Percentiles rank a stretch among this genome's conserved stretches.
These are phyloP conservation scores for Scolopax rusticola DNA, from an alignment of 2,797 vertebrate species.

Conservation along the genomic window DNA sequence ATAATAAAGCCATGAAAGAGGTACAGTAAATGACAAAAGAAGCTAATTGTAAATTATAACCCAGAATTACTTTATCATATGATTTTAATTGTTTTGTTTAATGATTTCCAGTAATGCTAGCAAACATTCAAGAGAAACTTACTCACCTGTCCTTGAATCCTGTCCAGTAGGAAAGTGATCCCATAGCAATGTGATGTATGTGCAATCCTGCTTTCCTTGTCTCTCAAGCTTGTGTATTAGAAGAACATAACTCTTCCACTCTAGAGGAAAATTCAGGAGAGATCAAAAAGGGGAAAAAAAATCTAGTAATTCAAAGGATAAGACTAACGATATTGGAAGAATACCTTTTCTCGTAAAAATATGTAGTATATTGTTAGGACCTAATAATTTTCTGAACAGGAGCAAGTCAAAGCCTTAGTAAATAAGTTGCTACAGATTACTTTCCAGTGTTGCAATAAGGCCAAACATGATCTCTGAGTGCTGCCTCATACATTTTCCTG, in stretches of 20 bases:
- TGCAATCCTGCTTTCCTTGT: not conserved
- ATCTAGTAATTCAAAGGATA: not conserved
- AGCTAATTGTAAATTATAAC: not conserved
- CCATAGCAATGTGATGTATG: not conserved
- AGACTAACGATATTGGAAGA: not conserved
- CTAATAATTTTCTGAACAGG: not conserved
- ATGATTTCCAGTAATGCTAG: not conserved
- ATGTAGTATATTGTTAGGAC: not conserved
- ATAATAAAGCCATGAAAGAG: not conserved
- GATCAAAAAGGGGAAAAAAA: not conserved
- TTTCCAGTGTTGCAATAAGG: not conserved
- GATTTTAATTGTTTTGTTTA: not conserved
- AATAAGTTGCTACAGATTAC: not conserved
- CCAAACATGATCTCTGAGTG: not conserved
- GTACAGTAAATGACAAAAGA: not conserved
- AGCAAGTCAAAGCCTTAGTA: not conserved
- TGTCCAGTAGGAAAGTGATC: not conserved
- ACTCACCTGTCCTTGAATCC: not conserved
- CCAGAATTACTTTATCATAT: not conserved
- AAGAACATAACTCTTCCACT: not conserved
- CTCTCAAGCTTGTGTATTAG: not conserved
- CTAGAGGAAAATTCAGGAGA: not conserved
- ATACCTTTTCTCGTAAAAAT: not conserved
- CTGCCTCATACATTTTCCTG: not conserved
- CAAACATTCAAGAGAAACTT: not conserved